Evolutionary conservation across 1,140 invertebrate genomes (phyloP), one percentile per base, ranked within the genome.

Genomic region (Watersipora subatra): DNA sequence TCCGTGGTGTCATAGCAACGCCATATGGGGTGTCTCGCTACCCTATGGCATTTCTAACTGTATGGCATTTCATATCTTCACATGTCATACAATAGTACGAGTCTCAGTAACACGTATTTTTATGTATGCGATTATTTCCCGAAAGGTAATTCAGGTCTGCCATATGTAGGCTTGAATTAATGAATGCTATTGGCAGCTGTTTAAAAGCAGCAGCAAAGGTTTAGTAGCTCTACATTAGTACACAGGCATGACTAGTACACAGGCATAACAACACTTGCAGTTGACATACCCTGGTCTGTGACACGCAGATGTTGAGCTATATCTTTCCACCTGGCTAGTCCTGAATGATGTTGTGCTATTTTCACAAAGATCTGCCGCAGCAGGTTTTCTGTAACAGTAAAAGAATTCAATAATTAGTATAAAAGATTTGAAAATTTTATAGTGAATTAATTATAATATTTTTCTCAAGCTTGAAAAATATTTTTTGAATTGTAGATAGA

Each of bases 321-420:
- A 0, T 57, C 46, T 27, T 65, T 67, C 70, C 70, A 73, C 20
- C 69, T 62, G 20, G 28, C 64, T 0, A 69, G 65, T 1, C 69
- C 69, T 17, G 68, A 56, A 2, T 64, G 67, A 34, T 73, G 66
- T 26, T 69, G 67, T 2, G 70, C 69, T 15, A 73, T 67, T 63
- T 69, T 68, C 2, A 73, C 64, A 56, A 73, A 73, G 12, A 70
- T 71, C 46, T 66, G 62, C 34, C 64, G 61, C 1, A 73, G 62
- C 28, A 69, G 66, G 1, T 62, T 63, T 46, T 71, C 72, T 73
- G 66, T 12, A 69, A 64, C 27, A n/a, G 34, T 46, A 66, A 19
- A n/a, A 26, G 3, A 28, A 28, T 59, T 25, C 7, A 2, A 29
- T 25, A 7, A 20, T 27, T 26, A 27, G 28, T 27, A 25, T 7